Percentiles rank a stretch among this genome's conserved stretches.
These are phyloP conservation scores for Myotis davidii DNA, from an alignment of 2,113 vertebrate species.

Conservation along the genomic window DNA sequence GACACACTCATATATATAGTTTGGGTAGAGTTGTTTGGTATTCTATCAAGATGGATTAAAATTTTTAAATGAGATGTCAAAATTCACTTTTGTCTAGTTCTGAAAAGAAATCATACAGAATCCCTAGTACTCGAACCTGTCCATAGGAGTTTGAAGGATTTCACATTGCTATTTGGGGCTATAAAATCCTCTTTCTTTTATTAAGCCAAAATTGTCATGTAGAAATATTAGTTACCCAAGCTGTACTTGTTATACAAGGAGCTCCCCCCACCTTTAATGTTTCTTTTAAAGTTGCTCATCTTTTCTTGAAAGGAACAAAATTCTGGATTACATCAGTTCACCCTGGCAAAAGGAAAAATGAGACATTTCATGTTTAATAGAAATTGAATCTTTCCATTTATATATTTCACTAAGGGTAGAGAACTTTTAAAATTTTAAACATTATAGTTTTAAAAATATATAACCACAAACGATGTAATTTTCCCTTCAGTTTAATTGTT, in stretches of 20 bases:
- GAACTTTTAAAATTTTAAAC: neutral
- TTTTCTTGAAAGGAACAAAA: slow-evolving; percentile 63
- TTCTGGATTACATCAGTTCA: slow-evolving; percentile 47
- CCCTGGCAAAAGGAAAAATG: slow-evolving; percentile 50
- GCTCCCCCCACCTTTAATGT: neutral
- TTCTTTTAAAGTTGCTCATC: slow-evolving; percentile 50
- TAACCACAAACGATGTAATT: slow-evolving; percentile 20
- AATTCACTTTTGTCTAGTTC: slow-evolving; percentile 41
- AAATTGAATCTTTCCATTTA: slow-evolving; percentile 51
- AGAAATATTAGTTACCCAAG: slow-evolving; percentile 68
- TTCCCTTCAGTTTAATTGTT: slow-evolving; percentile 16
- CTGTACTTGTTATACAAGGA: slow-evolving; percentile 67
- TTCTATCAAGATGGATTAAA: slow-evolving; percentile 37
- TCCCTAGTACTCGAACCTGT: slow-evolving; percentile 47
- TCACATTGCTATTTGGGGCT: slow-evolving; percentile 54
- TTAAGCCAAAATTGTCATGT: slow-evolving; percentile 63
- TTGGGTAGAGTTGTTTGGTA: neutral
- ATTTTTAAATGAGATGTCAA: slow-evolving; percentile 29
- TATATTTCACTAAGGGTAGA: slow-evolving; percentile 55
- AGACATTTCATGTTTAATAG: slow-evolving; percentile 52
- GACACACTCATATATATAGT: neutral
- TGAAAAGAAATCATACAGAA: slow-evolving; percentile 36
- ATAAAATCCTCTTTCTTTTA: slow-evolving; percentile 63
- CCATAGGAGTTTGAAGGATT: slow-evolving; percentile 56
- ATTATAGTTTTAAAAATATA: neutral